Conservation (phyloP, 1,140 invertebrate species). For the Campoletis sonorensis region DNA sequence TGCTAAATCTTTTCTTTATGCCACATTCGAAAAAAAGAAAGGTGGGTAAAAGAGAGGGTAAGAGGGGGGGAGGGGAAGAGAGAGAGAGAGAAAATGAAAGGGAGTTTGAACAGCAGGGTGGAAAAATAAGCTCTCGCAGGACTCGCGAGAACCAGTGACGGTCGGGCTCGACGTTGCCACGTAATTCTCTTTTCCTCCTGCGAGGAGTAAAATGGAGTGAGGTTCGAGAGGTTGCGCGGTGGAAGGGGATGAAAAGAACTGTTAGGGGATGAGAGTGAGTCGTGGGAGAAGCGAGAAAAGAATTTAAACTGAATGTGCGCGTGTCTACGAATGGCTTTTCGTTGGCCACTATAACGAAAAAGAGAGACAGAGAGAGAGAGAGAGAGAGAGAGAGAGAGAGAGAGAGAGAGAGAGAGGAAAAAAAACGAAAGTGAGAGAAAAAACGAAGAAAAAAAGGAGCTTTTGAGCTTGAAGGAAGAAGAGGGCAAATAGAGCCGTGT, state of each 20-base stretch:
- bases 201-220: constrained; percentile 19
- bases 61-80: neutral
- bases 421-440: neutral
- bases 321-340: constrained; percentile 44
- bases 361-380: constrained; percentile 13
- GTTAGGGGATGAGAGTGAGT: constrained; percentile 23
- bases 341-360: constrained; percentile 28
- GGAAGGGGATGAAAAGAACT: neutral
- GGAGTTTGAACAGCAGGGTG: neutral
- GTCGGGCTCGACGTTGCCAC: constrained; percentile 6
- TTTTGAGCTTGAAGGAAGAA: constrained; percentile 23
- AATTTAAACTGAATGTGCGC: constrained; percentile 52
- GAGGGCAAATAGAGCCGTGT: constrained; percentile 20
- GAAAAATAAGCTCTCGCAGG: neutral
- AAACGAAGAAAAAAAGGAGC: constrained; percentile 26
- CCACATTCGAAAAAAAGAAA: neutral
- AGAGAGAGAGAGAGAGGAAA: constrained; percentile 14
- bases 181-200: neutral
- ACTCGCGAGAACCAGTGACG: constrained; percentile 4
- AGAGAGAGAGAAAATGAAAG: constrained; percentile 6
- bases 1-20: neutral
- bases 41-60: neutral
- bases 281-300: constrained; percentile 40
- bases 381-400: constrained; percentile 8
- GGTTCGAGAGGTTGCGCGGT: neutral